Conservation (phyloP, 2,797 vertebrate species). For the Columba guinea region DNA sequence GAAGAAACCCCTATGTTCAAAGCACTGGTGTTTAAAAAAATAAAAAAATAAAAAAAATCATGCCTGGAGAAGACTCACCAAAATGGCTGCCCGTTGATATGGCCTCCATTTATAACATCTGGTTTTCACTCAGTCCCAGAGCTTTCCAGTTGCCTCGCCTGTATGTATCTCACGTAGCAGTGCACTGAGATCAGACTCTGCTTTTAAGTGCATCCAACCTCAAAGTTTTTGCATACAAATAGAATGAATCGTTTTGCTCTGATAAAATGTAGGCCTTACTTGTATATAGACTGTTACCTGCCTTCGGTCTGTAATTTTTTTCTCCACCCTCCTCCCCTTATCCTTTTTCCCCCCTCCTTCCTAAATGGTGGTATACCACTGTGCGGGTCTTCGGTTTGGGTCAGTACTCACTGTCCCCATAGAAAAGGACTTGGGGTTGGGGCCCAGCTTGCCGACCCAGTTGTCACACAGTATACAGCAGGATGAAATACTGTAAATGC, state of each 20-base stretch:
- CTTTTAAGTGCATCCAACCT: constrained; percentile 85
- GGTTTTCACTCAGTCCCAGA: constrained; percentile 74
- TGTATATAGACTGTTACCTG: constrained; percentile 92
- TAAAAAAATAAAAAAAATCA: constrained; percentile 54
- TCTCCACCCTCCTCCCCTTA: background rate
- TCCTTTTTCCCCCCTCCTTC: background rate
- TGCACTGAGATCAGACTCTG: constrained; percentile 80
- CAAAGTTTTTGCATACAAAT: constrained; percentile 85
- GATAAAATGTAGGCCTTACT: constrained; percentile 98
- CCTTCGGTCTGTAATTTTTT: constrained; percentile 77
- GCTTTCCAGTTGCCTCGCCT: constrained; percentile 83
- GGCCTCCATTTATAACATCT: constrained; percentile 69
- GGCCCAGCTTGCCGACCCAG: constrained; percentile 69
- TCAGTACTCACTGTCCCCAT: constrained; percentile 59
- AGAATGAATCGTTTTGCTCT: constrained; percentile 92
- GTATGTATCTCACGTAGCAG: constrained; percentile 79
- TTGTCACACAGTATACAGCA: constrained; percentile 80
- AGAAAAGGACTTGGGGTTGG: constrained; percentile 59
- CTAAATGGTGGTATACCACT: constrained; percentile 75
- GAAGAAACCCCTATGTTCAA: constrained; percentile 78
- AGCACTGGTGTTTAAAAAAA: constrained; percentile 75
- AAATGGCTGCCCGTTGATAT: constrained; percentile 56
- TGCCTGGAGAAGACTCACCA: constrained; percentile 65
- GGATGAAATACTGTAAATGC: constrained; percentile 94
- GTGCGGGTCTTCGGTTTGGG: constrained; percentile 69